Conservation (phyloP, 2,888 invertebrate genomes). For the Anagyrus pseudococci region DNA sequence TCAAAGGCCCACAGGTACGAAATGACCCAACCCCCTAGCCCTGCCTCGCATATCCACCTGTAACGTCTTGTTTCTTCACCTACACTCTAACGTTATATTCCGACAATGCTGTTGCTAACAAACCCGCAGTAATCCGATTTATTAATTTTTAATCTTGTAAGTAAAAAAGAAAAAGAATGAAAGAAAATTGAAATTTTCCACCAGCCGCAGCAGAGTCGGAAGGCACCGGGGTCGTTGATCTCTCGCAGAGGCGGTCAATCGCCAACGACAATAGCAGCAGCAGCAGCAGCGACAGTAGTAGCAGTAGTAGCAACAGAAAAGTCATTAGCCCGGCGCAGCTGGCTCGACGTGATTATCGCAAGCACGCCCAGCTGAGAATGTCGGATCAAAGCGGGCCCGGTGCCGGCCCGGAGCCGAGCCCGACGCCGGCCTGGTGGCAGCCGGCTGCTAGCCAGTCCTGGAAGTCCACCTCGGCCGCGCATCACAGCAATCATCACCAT, state of each 20-base stretch:
- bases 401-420: conserved; percentile 55
- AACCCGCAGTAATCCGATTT: no score
- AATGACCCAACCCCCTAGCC: no score
- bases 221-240: background rate
- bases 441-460: conserved; percentile 38
- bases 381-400: conserved; percentile 60
- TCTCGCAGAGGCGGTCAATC: conserved; percentile 1
- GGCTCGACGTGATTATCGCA: background rate
- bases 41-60: no score
- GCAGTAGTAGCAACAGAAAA: no score
- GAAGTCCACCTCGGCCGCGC: conserved; percentile 45
- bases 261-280: background rate
- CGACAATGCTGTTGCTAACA: no score
- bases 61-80: no score
- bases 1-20: conserved; percentile 36
- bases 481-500: background rate
- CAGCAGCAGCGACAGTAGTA: no score
- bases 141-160: no score
- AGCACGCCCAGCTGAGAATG: conserved; percentile 53
- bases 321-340: no score
- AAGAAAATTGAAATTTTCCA: no score
- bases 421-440: conserved; percentile 55
- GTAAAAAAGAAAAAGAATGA: no score
- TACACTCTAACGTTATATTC: no score
- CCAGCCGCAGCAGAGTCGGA: conserved; percentile 1